Evolutionary conservation across 2,888 invertebrate species (phyloP).

Genomic region (Ametastegia equiseti): DNA sequence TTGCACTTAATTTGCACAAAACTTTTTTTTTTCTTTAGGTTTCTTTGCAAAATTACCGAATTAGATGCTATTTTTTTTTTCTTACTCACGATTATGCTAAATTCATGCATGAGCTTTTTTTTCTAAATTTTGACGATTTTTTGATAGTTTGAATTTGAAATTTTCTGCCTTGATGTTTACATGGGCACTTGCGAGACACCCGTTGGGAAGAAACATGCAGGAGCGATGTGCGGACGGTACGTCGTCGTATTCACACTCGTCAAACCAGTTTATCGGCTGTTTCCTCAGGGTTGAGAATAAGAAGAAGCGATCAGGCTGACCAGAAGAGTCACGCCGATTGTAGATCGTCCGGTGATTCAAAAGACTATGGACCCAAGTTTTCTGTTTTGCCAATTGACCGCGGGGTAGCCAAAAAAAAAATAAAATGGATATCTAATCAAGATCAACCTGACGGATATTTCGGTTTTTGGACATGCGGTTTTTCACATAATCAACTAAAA

Average conservation of each 20-base stretch:
- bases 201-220: background rate
- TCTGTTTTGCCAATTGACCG: background rate
- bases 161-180: background rate
- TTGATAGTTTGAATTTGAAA: background rate
- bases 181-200: background rate
- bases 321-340: slow-evolving; percentile 30
- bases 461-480: too few species aligned
- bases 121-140: background rate
- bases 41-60: background rate
- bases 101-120: background rate
- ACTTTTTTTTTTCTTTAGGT: background rate
- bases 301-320: slow-evolving; percentile 3
- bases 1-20: background rate
- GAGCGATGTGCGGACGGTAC: slow-evolving; percentile 20
- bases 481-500: too few species aligned
- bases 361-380: background rate
- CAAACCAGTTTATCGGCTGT: slow-evolving; percentile 75
- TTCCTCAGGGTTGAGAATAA: slow-evolving; percentile 57
- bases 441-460: too few species aligned
- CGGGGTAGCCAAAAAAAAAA: background rate
- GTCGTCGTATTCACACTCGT: slow-evolving; percentile 65
- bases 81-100: too few species aligned
- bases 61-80: too few species aligned
- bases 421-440: too few species aligned
- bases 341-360: slow-evolving; percentile 20